Evolutionary conservation across 1,140 invertebrate species (phyloP).

Genomic region (Drosophila pectinifera): DNA sequence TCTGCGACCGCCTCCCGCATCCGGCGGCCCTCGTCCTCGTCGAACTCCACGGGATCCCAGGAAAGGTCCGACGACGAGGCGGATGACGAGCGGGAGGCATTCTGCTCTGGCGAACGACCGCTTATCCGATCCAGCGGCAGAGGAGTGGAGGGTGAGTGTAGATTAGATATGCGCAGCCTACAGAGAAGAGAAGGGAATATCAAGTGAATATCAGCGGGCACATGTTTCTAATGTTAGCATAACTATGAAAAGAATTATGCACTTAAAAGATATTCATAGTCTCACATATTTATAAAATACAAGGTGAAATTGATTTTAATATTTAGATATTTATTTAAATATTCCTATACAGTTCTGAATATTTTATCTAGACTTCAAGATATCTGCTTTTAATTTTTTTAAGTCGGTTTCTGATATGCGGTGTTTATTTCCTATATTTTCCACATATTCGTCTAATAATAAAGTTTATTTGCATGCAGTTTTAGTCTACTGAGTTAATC

Average conservation of each 20-base stretch:
- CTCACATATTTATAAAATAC: neutral
- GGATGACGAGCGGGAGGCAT: constrained; percentile 62
- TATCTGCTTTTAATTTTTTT: too few species aligned
- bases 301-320: neutral
- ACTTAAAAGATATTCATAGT: too few species aligned
- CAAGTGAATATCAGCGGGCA: too few species aligned
- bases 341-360: neutral
- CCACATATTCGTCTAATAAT: too few species aligned
- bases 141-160: constrained; percentile 22
- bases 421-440: too few species aligned
- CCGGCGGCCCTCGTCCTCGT: constrained; percentile 35
- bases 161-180: neutral
- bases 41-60: constrained; percentile 42
- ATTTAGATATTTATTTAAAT: neutral
- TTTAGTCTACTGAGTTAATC: too few species aligned
- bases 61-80: constrained; percentile 65
- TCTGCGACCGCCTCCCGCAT: constrained; percentile 5
- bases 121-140: constrained; percentile 45
- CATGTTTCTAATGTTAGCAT: too few species aligned
- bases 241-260: too few species aligned
- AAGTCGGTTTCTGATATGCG: too few species aligned
- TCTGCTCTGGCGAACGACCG: constrained; percentile 57
- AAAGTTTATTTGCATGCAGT: too few species aligned
- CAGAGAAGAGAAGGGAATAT: neutral
- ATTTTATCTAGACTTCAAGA: neutral